Percentiles rank a stretch among this genome's conserved stretches.
Evolutionary conservation across 2,113 vertebrate species (phyloP).

Genomic region (Hippocampus guttulatus): DNA sequence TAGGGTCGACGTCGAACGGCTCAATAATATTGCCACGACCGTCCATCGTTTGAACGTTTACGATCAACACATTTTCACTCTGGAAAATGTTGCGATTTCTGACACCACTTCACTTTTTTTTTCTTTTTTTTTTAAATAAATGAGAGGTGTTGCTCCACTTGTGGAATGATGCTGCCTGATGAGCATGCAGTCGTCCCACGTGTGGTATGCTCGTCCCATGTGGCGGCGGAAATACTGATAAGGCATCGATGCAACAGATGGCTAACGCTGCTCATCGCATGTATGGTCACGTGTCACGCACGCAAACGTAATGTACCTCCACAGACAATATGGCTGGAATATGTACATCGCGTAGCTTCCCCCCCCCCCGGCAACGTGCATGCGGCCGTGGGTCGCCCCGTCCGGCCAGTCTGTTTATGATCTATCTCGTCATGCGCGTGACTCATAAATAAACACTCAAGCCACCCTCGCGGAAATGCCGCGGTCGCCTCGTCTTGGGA

Average conservation of each 20-base stretch:
- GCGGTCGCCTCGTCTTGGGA: not conserved
- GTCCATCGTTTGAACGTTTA: too few relatives aligned
- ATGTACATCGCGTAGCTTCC: too few relatives aligned
- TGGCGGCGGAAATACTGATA: constrained; percentile 49
- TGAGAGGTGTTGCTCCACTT: constrained; percentile 49
- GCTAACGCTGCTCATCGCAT: constrained; percentile 34
- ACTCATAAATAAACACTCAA: not conserved
- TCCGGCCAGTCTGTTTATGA: not conserved
- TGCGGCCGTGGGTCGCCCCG: not conserved
- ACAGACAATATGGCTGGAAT: not conserved
- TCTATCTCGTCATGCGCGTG: not conserved
- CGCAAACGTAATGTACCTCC: constrained; percentile 12
- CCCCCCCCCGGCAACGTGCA: too few relatives aligned
- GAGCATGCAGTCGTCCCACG: constrained; percentile 44
- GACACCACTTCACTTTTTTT: not conserved
- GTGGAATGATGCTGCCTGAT: constrained; percentile 38
- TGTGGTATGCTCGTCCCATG: constrained; percentile 55
- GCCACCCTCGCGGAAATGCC: not conserved
- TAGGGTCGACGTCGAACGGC: too few relatives aligned
- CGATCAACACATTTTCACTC: too few relatives aligned
- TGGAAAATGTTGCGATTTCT: not conserved
- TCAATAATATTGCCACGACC: too few relatives aligned
- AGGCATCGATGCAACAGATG: constrained; percentile 47
- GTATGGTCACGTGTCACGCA: constrained; percentile 25
- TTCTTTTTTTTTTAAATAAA: not conserved